Evolutionary conservation across 2,888 invertebrate genomes (phyloP), one percentile per base, ranked within the genome.

Genomic region (Phalangium opilio): DNA sequence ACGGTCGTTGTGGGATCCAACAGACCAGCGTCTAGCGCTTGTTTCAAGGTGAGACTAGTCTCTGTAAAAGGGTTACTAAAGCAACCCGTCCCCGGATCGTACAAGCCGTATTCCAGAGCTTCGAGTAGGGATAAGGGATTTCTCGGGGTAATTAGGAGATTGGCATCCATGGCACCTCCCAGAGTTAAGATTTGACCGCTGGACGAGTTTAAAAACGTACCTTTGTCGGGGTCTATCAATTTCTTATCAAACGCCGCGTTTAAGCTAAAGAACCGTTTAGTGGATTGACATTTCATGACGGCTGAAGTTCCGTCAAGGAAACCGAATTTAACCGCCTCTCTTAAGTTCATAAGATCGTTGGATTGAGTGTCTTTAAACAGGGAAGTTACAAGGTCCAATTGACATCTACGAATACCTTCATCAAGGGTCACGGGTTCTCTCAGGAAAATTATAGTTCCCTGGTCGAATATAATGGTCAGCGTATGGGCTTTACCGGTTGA

Each of bases 271-370:
- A 58, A 61, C 51, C 64, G 61, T 32, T 55, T 56, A 8, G 47
- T 49, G 19, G 56, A 53, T 10, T 64, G 61, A 52, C 69, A 66
- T 40, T 60, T 61, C 57, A 70, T 69, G 40, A 64, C 57, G 32
- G 70, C 86, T 40, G 86, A 83, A 69, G 83, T 82, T 36, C 84
- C 76, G 71, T 89, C 87, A 55, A 89, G 76, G 44, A 81, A 74
- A 57, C 86, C 85, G n/a, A 45, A 45, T 18, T 46, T 57, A 33
- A 67, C 59, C 14, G 68, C 69, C 55, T 67, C 62, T 20, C 60
- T 53, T 20, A 66, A 53, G 43, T 59, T 56, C 42, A 64, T 43
- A 34, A 60, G 54, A 18, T 75, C 70, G 87, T 87, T 72, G 85
- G 87, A 48, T 86, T 76, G 57, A 85, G 72, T 50, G 80, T 49